Evolutionary conservation across 2,113 vertebrate genomes (phyloP).

Genomic region (Triplophysa dalaica): DNA sequence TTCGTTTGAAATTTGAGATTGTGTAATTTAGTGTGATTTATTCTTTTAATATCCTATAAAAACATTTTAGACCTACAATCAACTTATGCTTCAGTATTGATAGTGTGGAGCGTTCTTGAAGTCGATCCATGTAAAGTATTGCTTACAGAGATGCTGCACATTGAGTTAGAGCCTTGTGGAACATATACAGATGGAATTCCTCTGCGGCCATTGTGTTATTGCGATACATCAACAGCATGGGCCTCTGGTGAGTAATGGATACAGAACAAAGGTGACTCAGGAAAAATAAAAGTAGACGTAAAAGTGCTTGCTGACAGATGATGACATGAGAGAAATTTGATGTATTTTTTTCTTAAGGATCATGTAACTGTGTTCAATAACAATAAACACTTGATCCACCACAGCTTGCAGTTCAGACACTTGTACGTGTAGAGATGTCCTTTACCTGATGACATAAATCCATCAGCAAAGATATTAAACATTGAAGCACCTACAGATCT

Average conservation of each 20-base stretch:
- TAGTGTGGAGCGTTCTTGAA: neutral
- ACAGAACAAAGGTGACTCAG: constrained; percentile 7
- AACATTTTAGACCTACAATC: neutral
- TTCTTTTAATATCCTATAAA: neutral
- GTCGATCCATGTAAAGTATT: neutral
- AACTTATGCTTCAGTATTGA: neutral
- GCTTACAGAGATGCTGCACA: neutral
- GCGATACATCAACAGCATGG: constrained; percentile 20
- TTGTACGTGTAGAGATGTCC: neutral
- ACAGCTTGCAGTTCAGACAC: constrained; percentile 1
- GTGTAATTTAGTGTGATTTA: constrained; percentile 50
- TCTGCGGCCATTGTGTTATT: constrained; percentile 31
- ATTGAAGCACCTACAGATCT: neutral
- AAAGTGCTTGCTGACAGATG: constrained; percentile 28
- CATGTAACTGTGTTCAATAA: constrained; percentile 24
- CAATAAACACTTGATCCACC: constrained; percentile 14
- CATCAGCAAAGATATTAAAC: neutral
- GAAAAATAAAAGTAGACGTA: constrained; percentile 3
- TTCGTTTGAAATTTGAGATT: constrained; percentile 65
- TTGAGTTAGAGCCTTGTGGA: neutral
- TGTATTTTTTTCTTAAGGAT: constrained; percentile 27
- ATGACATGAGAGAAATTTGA: constrained; percentile 9
- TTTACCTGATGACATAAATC: constrained; percentile 16
- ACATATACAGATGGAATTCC: constrained; percentile 17
- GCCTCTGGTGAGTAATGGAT: constrained; percentile 41